A percentile compares a stretch with the other conserved stretches of the same genome.
These are phyloP conservation scores for Cistogaster globosa DNA, from an alignment of 2,888 invertebrate species.

Conservation along the genomic window DNA sequence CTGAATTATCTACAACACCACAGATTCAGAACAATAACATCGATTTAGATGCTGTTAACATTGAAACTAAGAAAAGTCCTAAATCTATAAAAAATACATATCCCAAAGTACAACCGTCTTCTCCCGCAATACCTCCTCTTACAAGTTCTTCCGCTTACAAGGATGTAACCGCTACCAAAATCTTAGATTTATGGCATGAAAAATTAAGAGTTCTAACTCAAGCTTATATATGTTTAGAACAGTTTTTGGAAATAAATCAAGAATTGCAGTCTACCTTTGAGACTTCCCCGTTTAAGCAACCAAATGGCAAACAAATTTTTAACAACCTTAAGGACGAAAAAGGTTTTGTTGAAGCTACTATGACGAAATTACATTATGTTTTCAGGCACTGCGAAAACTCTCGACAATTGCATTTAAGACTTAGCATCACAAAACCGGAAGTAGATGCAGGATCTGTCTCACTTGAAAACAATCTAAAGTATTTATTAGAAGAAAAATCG, in stretches of 20 bases:
- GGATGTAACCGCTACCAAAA: not conserved
- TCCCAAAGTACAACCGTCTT: constrained; percentile 27
- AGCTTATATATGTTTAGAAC: constrained; percentile 53
- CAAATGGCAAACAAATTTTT: not conserved
- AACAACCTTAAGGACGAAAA: constrained; percentile 36
- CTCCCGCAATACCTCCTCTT: constrained; percentile 8
- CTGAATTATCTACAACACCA: not conserved
- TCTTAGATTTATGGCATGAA: constrained; percentile 56
- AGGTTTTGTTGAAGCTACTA: constrained; percentile 14
- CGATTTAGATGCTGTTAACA: not conserved
- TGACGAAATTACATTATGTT: constrained; percentile 42
- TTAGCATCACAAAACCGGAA: not conserved
- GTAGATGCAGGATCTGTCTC: not conserved
- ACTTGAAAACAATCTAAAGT: constrained; percentile 11
- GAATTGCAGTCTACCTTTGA: constrained; percentile 36
- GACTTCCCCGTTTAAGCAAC: not conserved
- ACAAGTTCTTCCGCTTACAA: constrained; percentile 15
- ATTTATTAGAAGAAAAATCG: constrained; percentile 21
- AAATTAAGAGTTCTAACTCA: constrained; percentile 45
- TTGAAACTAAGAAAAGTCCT: constrained; percentile 16
- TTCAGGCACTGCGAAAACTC: constrained; percentile 54
- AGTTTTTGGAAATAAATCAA: constrained; percentile 59
- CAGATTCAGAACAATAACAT: not conserved
- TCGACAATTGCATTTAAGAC: constrained; percentile 37
- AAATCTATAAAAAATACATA: not conserved